Base-by-base conservation (phyloP, 2,797 vertebrate species). In the Amblyopsis hoosieri region DNA sequence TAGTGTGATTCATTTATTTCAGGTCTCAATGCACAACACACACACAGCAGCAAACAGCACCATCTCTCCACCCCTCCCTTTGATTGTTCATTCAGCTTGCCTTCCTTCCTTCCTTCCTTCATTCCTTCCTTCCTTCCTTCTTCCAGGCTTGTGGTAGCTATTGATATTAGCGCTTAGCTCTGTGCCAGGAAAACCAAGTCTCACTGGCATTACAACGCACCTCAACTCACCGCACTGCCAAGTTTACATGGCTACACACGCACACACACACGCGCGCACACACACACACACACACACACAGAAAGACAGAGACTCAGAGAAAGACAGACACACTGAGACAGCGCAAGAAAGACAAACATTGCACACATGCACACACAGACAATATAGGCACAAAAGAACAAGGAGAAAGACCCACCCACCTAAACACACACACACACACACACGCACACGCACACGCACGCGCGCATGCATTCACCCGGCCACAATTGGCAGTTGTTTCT, bases 151-250 rank as follows among this genome's bases (percentile, higher is more conserved):
- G 79, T 87, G 77, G 71, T 86, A 84, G 88, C 78, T 82, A 76
- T 82, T 85, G 85, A 89, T 87, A 87, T 84, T 85, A 84, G 79
- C 77, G 75, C 70, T 89, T 83, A 82, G 69, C 46, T 62, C 65
- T 67, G 75, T 87, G 89, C 86, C 81, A 86, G 79, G 83, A 87
- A 89, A 88, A 83, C 84, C 80, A 77, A 89, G 77, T 74, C 79
- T 45, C 19, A 31, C 69, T 77, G 82, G 80, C 87, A 85, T 86
- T 88, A 86, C 71, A 67, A 74, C 76, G 67, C 72, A 59, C 80
- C 75, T 66, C 62, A 69, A 73, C 73, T 85, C 84, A 73, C 83
- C 82, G 81, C 69, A 60, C 64, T 78, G 78, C 62, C 83, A 85
- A 86, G 87, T 89, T 91, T 88, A 88, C 76, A 80, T 33, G 13